Percentiles rank a stretch among this genome's conserved stretches.
Conservation (phyloP, 2,797 vertebrate genomes). For the Myotis vivesi region DNA sequence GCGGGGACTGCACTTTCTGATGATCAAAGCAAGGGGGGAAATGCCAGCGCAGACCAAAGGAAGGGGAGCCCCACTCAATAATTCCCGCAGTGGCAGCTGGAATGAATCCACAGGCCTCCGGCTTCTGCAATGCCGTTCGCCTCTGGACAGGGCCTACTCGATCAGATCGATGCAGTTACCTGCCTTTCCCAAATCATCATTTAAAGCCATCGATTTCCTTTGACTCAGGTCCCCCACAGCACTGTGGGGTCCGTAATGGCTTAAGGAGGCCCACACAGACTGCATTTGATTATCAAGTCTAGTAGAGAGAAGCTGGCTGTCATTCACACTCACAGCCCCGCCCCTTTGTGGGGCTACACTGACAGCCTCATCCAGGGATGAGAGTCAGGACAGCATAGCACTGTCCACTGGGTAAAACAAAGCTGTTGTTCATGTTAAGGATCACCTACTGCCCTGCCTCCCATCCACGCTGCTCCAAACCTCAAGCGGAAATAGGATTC, state of each 20-base stretch:
- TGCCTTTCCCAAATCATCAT: not conserved
- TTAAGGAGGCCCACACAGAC: not conserved
- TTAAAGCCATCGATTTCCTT: not conserved
- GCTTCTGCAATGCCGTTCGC: not conserved
- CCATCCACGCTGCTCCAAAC: not conserved
- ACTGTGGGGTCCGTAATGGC: fast-evolving
- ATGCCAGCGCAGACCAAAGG: not conserved
- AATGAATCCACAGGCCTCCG: too few relatives aligned
- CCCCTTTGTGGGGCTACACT: too few relatives aligned
- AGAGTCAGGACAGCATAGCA: not conserved
- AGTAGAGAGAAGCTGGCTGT: not conserved
- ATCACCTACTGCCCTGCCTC: not conserved
- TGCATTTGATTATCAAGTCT: not conserved
- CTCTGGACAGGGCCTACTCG: fast-evolving
- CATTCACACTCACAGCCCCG: not conserved
- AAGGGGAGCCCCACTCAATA: not conserved
- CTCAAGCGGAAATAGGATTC: not conserved
- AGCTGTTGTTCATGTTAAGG: not conserved
- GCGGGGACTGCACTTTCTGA: not conserved
- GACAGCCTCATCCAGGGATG: not conserved
- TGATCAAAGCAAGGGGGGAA: not conserved
- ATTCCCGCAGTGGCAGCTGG: fast-evolving
- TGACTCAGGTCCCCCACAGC: not conserved
- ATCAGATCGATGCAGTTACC: fast-evolving
- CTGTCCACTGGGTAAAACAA: not conserved